These are phyloP conservation scores for Phania funesta DNA, from an alignment of 2,888 invertebrate species.

Conservation along the genomic window DNA sequence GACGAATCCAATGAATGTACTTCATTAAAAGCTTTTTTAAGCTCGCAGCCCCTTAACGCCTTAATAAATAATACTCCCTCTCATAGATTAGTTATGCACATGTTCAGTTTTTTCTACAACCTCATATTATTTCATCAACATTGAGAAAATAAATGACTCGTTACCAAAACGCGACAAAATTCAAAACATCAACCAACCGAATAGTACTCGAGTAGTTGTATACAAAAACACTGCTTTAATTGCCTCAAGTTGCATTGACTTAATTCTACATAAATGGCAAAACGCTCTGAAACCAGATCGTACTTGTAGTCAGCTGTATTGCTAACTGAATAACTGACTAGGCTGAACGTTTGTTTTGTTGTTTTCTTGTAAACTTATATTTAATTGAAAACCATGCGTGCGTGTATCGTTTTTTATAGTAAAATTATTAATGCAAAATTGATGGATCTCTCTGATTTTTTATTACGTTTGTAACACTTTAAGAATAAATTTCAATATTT, in stretches of 20 bases:
- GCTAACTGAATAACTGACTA: slow-evolving; percentile 11
- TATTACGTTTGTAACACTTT: slow-evolving; percentile 25
- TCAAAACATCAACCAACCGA: slow-evolving; percentile 10
- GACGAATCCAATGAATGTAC: not conserved
- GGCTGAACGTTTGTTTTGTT: not conserved
- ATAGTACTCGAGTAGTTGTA: not conserved
- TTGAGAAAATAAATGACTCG: slow-evolving; percentile 8
- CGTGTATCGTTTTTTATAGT: slow-evolving; percentile 46
- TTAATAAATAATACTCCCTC: not conserved
- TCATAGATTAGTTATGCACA: not conserved
- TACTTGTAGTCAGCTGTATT: slow-evolving; percentile 14
- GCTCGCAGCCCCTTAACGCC: slow-evolving; percentile 10
- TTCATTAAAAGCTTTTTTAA: not conserved
- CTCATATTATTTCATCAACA: slow-evolving; percentile 37
- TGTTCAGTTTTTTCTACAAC: slow-evolving; percentile 6
- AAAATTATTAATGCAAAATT: slow-evolving; percentile 3
- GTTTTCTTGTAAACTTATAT: slow-evolving; percentile 34
- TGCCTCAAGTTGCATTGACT: slow-evolving; percentile 66
- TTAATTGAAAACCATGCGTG: slow-evolving; percentile 61
- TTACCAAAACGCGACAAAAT: slow-evolving; percentile 22
- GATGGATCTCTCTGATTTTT: slow-evolving; percentile 12
- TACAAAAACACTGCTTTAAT: slow-evolving; percentile 54
- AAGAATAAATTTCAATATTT: slow-evolving; percentile 2
- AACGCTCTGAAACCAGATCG: slow-evolving; percentile 61
- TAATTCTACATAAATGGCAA: slow-evolving; percentile 65